Percentiles rank a stretch among this genome's conserved stretches.
phyloP scores from a whole-genome alignment of 2,797 vertebrate genomes.

The Agapornis canus region DNA sequence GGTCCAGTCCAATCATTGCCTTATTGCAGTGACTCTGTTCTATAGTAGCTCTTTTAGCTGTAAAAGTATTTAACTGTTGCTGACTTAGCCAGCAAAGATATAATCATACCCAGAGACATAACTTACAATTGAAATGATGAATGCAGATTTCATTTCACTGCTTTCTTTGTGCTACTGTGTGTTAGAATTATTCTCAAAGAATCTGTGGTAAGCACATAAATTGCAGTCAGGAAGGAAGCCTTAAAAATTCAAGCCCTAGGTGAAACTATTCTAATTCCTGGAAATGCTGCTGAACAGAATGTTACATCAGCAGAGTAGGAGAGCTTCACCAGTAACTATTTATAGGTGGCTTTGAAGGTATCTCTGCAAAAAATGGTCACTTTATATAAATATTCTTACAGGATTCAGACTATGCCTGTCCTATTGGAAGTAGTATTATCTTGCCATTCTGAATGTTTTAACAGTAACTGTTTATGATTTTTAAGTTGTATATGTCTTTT shows the following conservation, averaged over 20 bases:
- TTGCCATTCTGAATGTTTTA: slow-evolving; percentile 4
- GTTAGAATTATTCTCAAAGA: not conserved
- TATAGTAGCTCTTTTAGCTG: not conserved
- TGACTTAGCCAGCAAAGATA: not conserved
- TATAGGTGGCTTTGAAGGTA: not conserved
- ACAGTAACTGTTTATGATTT: slow-evolving; percentile 6
- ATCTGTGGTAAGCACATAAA: not conserved
- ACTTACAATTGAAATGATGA: not conserved
- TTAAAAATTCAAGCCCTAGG: not conserved
- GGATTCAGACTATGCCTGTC: not conserved
- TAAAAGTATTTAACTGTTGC: not conserved
- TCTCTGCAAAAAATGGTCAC: not conserved
- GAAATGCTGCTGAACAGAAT: not conserved
- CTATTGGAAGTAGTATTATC: not conserved
- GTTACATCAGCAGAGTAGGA: not conserved
- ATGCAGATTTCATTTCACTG: not conserved
- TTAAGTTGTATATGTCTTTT: slow-evolving; percentile 2
- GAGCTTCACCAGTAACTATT: not conserved
- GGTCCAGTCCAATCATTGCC: not conserved
- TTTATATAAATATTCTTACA: not conserved
- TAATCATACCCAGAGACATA: not conserved
- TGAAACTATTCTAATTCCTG: not conserved
- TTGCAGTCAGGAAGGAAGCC: not conserved
- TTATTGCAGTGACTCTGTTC: not conserved
- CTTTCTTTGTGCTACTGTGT: not conserved